A percentile compares a stretch with the other conserved stretches of the same genome.
phyloP scores from a whole-genome alignment of 1,140 invertebrate genomes.

The Augochlora pura region DNA sequence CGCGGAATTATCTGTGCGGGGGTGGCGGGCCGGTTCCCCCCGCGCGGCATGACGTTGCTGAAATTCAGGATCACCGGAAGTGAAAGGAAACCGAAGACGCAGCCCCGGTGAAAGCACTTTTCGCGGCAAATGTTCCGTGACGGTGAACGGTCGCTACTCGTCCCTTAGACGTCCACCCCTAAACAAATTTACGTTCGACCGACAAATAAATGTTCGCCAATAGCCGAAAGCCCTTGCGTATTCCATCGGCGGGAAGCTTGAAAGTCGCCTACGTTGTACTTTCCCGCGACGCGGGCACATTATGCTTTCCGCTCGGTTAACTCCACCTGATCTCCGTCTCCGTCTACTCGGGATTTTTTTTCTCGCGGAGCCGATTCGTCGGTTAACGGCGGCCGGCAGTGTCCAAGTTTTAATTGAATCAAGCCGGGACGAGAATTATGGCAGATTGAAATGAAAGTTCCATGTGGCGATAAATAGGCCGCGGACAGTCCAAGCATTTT shows the following conservation, averaged over 20 bases:
- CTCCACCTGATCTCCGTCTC: conserved; percentile 2
- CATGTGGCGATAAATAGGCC: too few species aligned
- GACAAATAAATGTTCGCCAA: conserved; percentile 57
- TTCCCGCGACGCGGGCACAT: conserved; percentile 28
- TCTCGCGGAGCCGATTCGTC: not conserved
- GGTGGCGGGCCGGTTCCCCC: not conserved
- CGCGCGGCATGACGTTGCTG: conserved; percentile 17
- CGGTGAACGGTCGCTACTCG: conserved; percentile 61
- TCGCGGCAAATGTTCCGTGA: conserved; percentile 72
- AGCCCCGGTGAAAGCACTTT: conserved; percentile 57
- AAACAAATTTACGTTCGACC: conserved; percentile 69
- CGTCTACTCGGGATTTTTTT: conserved; percentile 5
- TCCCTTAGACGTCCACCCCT: conserved; percentile 65
- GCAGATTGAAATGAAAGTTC: not conserved
- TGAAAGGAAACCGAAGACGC: conserved; percentile 62
- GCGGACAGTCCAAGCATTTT: too few species aligned
- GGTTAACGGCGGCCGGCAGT: not conserved
- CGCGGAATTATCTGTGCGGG: not conserved
- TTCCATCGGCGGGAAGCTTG: conserved; percentile 35
- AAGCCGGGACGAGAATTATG: not conserved
- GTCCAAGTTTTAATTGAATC: not conserved
- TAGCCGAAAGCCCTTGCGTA: conserved; percentile 49
- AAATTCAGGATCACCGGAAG: conserved; percentile 48
- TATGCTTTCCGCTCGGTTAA: conserved; percentile 37
- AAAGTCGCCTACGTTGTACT: conserved; percentile 45